Conservation (phyloP, 2,888 invertebrate genomes). For the Lutraria lutraria region DNA sequence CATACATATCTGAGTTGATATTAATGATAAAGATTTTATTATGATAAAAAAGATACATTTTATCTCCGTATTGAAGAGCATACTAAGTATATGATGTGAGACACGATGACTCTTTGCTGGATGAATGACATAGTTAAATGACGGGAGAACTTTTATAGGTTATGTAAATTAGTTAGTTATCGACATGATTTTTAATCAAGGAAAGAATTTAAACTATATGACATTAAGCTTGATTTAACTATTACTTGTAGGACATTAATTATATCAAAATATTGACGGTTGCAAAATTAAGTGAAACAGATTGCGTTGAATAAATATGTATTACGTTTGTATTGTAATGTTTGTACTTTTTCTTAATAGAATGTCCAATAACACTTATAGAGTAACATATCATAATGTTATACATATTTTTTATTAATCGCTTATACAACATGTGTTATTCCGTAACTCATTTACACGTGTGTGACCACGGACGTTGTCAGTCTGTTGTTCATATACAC, state of each 20-base stretch:
- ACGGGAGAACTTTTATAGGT: neutral
- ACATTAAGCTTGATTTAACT: neutral
- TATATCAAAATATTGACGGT: neutral
- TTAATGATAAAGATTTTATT: constrained; percentile 10
- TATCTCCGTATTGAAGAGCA: neutral
- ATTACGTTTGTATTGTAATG: neutral
- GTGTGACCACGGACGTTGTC: neutral
- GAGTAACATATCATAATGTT: too few species aligned
- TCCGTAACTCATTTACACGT: neutral
- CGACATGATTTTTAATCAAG: constrained; percentile 2
- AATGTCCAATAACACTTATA: too few species aligned
- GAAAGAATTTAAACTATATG: neutral
- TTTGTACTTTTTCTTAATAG: neutral
- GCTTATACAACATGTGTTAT: neutral
- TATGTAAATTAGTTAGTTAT: neutral
- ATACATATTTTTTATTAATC: too few species aligned
- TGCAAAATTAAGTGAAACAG: neutral
- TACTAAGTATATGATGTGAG: neutral
- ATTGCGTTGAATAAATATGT: neutral
- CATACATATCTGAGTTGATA: neutral
- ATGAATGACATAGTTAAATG: neutral
- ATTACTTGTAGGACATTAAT: neutral
- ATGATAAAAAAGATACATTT: neutral
- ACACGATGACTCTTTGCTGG: neutral
- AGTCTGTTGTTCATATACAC: neutral